Evolutionary conservation across 1,140 invertebrate species (phyloP), one percentile per base, ranked within the genome.

Genomic region (Caenorhabditis brenneri): DNA sequence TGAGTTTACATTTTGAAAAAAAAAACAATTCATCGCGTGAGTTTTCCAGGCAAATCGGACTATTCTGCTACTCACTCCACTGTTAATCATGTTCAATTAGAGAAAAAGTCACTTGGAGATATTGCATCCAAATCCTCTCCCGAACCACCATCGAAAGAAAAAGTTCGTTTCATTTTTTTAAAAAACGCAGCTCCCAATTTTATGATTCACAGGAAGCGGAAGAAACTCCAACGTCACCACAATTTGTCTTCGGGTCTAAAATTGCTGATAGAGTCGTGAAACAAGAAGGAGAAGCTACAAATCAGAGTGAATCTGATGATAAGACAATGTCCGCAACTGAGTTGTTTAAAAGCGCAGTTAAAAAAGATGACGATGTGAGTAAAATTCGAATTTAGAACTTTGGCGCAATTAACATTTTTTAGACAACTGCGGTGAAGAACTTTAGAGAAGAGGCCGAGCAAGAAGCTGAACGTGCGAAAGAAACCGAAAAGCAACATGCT

Each of bases 401-500:
- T 12, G 2, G 12, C 31, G 9, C 7, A 65, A 36, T 16, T 27
- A 65, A 19, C 15, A 65, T 36, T 4, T 74, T 74, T 42, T 36
- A 74, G 65, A 74, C 42, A 42, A 74, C 42, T 42, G 33, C n/a
- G 10, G 19, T n/a, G 19, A 74, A 74, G 27, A 24, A 80, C 51
- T 80, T 80, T 33, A 39, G 80, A 31, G 31, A 48, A 65, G 80
- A 65, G 22, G 80, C 80, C 19, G 31, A 82, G 31, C 33, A 48
- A 69, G 58, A 58, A 48, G 80, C 80, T 19, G 80, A 82, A 51
- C 10, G 51, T 9, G 42, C 53, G 2, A 82, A 82, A 42, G 80
- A 82, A 48, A 42, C 55, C 4, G 80, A 82, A 29, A 82, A 82
- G 55, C 53, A 82, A 51, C 80, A 51, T 7, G 79, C 79, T 5